Evolutionary conservation across 1,140 invertebrate species (phyloP), one percentile per base, ranked within the genome.

Genomic region (Drosophila chauvacae): DNA sequence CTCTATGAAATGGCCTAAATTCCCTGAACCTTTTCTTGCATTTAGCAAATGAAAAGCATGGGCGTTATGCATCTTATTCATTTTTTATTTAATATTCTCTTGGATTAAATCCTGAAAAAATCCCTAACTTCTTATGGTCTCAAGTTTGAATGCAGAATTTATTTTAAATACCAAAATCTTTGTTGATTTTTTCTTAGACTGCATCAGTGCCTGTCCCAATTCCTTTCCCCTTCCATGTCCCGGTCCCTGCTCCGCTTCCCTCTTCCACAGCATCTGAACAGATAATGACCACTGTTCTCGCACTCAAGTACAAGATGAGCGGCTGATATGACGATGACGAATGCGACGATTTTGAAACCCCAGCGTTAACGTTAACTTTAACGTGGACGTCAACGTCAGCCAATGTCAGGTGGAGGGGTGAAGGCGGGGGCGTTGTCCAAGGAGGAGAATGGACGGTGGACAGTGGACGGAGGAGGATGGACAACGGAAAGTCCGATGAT

Each of bases 221-320:
- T 37, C 33, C 51, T 51, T 18, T 30, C 5, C 33, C 33, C 30
- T 28, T n/a, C 26, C 47, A 13, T 18, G 2, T 28, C 9, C 28
- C 18, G 2, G 14, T 7, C 4, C 47, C 20, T 18, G 2, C 4
- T 2, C 23, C 23, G 3, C 7, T 2, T 6, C 16, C 30, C 7
- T 13, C 2, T 14, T 1, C 50, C 78, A 82, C 65, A 78, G 74
- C 79, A 83, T 83, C 81, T 84, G 81, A 83, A 80, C 81, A 83
- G 81, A 84, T 83, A 84, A 84, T 84, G 81, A 84, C 81, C 81
- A 80, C 81, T 84, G 81, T 83, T 83, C 80, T 84, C 80, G 81
- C 81, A 84, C 80, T 84, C 80, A 83, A 83, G 76, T 84, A 83
- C 81, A 84, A 84, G 81, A 84, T 84, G 81, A 83, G 81, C 76